These are phyloP conservation scores for Columba guinea DNA, from an alignment of 2,797 vertebrate genomes.

Conservation along the genomic window DNA sequence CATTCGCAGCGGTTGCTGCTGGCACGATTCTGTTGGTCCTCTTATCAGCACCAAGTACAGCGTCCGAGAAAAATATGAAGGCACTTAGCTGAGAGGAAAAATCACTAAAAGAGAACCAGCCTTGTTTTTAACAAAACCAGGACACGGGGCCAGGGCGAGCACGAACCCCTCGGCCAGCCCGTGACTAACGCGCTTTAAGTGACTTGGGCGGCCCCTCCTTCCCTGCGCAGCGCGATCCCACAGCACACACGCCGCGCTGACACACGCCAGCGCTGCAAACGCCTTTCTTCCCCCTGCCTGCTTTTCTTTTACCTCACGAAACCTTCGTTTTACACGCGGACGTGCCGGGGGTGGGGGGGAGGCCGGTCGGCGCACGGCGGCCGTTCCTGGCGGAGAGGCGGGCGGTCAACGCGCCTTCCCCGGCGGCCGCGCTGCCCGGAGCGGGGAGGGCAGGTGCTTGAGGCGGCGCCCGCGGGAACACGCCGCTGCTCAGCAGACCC, in stretches of 20 bases:
- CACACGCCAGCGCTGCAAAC: too few species aligned
- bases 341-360: not conserved
- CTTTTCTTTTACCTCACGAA: not conserved
- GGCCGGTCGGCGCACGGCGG: too few species aligned
- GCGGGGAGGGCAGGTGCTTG: not conserved
- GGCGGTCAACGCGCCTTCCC: not conserved
- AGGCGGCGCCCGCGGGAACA: not conserved
- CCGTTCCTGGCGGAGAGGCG: not conserved
- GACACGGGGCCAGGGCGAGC: not conserved
- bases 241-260: too few species aligned
- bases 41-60: too few species aligned
- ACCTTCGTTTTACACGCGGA: too few species aligned
- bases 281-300: not conserved
- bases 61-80: too few species aligned
- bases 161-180: accelerated
- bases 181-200: accelerated
- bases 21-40: too few species aligned
- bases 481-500: not conserved
- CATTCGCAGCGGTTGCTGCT: not conserved
- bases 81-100: too few species aligned
- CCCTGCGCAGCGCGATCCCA: not conserved
- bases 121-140: too few species aligned
- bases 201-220: accelerated
- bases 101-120: too few species aligned
- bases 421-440: not conserved